These are phyloP conservation scores for Hoplias malabaricus DNA, from an alignment of 2,113 vertebrate species.

Conservation along the genomic window DNA sequence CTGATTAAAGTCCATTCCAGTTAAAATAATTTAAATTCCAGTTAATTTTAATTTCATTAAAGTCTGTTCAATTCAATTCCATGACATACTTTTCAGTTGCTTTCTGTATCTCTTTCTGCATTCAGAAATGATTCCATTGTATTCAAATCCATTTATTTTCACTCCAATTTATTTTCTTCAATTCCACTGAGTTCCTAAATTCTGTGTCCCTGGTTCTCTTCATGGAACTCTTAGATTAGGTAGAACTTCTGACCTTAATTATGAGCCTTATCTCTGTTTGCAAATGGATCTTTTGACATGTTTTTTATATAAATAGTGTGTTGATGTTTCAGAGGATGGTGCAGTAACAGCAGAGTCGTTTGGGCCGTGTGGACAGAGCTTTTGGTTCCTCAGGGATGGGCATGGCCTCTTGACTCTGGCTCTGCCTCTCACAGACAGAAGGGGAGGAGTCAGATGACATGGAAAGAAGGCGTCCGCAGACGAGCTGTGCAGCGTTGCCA, in stretches of 20 bases:
- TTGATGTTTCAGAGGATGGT: conserved; percentile 59
- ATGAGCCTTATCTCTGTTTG: background rate
- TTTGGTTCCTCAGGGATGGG: conserved; percentile 34
- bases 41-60: background rate
- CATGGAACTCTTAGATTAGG: too few species aligned
- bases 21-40: too few species aligned
- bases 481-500: conserved; percentile 87
- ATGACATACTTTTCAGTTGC: background rate
- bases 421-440: conserved; percentile 72
- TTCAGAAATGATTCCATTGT: background rate
- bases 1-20: background rate
- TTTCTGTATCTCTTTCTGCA: too few species aligned
- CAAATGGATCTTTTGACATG: background rate
- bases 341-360: conserved; percentile 64
- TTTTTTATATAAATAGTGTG: background rate
- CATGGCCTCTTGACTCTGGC: conserved; percentile 32
- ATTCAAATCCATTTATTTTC: background rate
- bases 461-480: conserved; percentile 83
- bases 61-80: background rate
- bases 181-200: too few species aligned
- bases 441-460: conserved; percentile 88
- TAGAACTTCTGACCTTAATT: too few species aligned
- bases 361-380: background rate
- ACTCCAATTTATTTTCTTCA: background rate
- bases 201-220: too few species aligned